Evolutionary conservation across 2,888 invertebrate species (phyloP), one percentile per base, ranked within the genome.

Genomic region (Calameuta pallipes): DNA sequence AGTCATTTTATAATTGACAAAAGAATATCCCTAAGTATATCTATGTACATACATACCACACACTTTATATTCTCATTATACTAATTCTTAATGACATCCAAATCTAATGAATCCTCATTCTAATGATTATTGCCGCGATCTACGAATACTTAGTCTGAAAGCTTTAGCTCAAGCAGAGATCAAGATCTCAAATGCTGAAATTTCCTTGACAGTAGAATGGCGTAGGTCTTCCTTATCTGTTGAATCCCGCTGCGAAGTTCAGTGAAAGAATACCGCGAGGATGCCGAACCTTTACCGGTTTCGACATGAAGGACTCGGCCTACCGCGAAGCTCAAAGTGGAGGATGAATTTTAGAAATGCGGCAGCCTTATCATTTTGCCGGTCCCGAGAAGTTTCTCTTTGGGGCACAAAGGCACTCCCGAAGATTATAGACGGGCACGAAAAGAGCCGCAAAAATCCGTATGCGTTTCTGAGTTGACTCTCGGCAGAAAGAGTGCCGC

Each of bases 401-500:
- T 23, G 70, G 36, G 23, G 30, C 76, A 69, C 69, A n/a, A 71
- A 71, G 71, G 71, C 71, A 56, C 56, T 56, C 56, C 9, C n/a
- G 69, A 75, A 12, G 75, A 56, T 37, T 68, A 71, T 71, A 70
- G 41, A 71, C 77, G 75, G 78, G 76, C 80, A 77, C 80, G 80
- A 76, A 76, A 75, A 70, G 69, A 70, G 78, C 78, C 80, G 82
- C 75, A 78, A 78, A 80, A 80, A 73, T 79, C 80, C 79, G 82
- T 81, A 81, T 80, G 82, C 82, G 81, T 82, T 81, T 80, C 78
- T 76, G 79, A 82, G 80, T 82, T 79, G 81, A 82, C 74, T 74
- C 36, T 36, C 34, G 81, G 81, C 84, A 85, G 85, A 85, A 87
- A 87, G 85, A 87, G 86, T 86, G 87, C 87, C 88, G 87, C 86